Base-by-base conservation (phyloP, 2,888 invertebrate genomes). In the Chloroclystis v-ata region DNA sequence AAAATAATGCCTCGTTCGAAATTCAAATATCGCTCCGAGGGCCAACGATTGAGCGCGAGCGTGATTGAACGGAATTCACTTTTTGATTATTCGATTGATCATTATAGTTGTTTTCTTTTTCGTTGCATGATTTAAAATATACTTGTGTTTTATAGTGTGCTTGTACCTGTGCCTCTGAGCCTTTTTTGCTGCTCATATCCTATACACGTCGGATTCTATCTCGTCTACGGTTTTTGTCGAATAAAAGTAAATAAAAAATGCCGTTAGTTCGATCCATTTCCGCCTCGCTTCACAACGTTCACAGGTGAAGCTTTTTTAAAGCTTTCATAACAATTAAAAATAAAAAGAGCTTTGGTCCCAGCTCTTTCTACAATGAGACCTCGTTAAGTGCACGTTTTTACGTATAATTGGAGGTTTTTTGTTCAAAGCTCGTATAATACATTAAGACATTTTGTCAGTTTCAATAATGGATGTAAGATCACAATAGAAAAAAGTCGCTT, bases 221-320 rank as follows among this genome's bases (percentile, higher is more conserved):
- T 75, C 72, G 75, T 79, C 75, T 62, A 70, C 59, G 63, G 72
- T 82, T 57, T 83, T 82, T 85, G 75, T 82, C 58, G 66, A 64
- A 72, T 72, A 74, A 73, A 72, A 75, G 69, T 63, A 59, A 65
- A 70, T 62, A 67, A 73, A 83, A 78, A 81, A 64, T 69, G 59
- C 84, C 85, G 86, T 85, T 86, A 86, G 75, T 67, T 75, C 74
- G 73, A 79, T 82, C 75, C 78, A 75, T 86, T 86, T 86, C 84
- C 84, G 85, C 84, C 74, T 73, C 74, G 78, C 74, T 83, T 76
- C 78, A 69, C 82, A 69, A 67, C 75, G 77, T 74, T 69, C 80
- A 84, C 83, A 82, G 83, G 83, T 85, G 83, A 80, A 75, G 76
- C 66, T 75, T 79, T 77, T n/a, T 82, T 75, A 74, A 63, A 69